Percentiles rank a stretch among this genome's conserved stretches.
Evolutionary conservation across 2,888 invertebrate species (phyloP).

Genomic region (Dione juno): DNA sequence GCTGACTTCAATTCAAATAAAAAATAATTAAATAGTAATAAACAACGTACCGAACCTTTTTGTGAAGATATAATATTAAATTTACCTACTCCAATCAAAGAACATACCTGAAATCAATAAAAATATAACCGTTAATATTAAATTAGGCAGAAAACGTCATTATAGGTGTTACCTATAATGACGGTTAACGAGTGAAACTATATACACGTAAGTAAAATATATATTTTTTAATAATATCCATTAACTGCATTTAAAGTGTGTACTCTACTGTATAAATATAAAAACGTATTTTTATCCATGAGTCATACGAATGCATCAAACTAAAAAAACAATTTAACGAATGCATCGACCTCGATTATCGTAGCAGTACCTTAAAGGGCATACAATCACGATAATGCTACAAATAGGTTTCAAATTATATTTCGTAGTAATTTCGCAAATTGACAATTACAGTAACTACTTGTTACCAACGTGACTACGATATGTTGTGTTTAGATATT

Average conservation of each 20-base stretch:
- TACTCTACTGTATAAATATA: neutral
- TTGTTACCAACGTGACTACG: constrained; percentile 44
- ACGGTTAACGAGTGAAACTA: too few relatives aligned
- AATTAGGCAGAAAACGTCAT: too few relatives aligned
- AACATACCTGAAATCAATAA: constrained; percentile 28
- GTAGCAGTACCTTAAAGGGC: constrained; percentile 47
- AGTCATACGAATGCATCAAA: constrained; percentile 36
- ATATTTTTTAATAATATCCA: too few relatives aligned
- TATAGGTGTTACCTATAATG: too few relatives aligned
- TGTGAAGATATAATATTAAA: neutral
- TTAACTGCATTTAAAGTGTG: neutral
- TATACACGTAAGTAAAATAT: neutral
- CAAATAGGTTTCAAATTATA: constrained; percentile 50
- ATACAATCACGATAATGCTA: constrained; percentile 48
- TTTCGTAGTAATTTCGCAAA: constrained; percentile 48
- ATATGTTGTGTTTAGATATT: constrained; percentile 23
- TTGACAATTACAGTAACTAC: constrained; percentile 44
- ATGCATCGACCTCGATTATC: constrained; percentile 40
- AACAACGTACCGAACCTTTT: neutral
- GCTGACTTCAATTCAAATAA: too few relatives aligned
- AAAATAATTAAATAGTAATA: neutral
- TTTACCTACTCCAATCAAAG: neutral
- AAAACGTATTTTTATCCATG: constrained; percentile 25
- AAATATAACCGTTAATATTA: constrained; percentile 14
- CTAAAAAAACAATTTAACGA: constrained; percentile 45